Evolutionary conservation across 2,888 invertebrate genomes (phyloP).

Genomic region (Mayetiola destructor): DNA sequence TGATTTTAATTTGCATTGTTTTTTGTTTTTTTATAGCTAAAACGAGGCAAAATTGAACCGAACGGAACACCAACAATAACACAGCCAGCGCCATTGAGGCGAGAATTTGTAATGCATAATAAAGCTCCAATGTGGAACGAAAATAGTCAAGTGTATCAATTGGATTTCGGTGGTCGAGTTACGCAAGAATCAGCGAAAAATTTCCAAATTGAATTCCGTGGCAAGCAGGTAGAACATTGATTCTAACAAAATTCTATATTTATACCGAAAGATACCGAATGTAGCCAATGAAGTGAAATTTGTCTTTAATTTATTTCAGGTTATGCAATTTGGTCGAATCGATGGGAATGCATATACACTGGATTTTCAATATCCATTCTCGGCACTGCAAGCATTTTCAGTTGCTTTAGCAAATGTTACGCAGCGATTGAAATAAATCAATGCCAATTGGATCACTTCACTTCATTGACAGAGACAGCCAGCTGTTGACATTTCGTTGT

Average conservation of each 20-base stretch:
- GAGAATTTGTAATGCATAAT: slow-evolving; percentile 92
- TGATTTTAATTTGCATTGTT: slow-evolving; percentile 17
- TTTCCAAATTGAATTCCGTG: slow-evolving; percentile 95
- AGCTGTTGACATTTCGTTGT: no score
- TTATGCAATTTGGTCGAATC: slow-evolving; percentile 98
- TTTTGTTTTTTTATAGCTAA: slow-evolving; percentile 42
- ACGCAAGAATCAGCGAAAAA: slow-evolving; percentile 99
- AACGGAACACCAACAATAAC: slow-evolving; percentile 33
- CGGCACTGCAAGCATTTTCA: slow-evolving; percentile 94
- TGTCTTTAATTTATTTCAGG: slow-evolving; percentile 42
- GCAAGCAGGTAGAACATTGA: slow-evolving; percentile 62
- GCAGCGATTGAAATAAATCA: slow-evolving; percentile 35
- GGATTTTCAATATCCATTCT: slow-evolving; percentile 98
- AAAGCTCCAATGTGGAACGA: slow-evolving; percentile 98
- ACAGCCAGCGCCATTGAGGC: slow-evolving; percentile 40
- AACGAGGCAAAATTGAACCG: slow-evolving; percentile 50
- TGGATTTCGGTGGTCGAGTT: slow-evolving; percentile 97
- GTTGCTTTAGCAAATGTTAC: slow-evolving; percentile 61
- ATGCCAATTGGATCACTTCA: no score
- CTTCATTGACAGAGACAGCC: no score
- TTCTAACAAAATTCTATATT: background rate
- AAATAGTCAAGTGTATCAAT: slow-evolving; percentile 94
- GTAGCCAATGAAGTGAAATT: slow-evolving; percentile 1
- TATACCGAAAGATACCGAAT: background rate
- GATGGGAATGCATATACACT: slow-evolving; percentile 97